Conservation (phyloP, 2,113 vertebrate species). For the Lichenostomus cassidix region DNA sequence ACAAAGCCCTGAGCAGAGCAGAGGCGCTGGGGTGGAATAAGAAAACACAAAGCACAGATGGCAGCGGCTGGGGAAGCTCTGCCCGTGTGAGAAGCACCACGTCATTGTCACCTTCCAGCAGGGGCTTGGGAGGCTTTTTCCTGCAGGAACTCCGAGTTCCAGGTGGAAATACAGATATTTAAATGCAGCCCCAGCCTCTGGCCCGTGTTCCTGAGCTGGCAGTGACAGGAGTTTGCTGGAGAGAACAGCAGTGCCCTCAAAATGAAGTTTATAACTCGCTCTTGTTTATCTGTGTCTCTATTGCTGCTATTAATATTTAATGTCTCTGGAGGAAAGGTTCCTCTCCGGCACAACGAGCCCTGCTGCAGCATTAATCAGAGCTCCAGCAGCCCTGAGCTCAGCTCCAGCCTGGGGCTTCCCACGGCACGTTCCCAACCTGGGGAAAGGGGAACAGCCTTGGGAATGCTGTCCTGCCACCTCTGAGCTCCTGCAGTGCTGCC, state of each 20-base stretch:
- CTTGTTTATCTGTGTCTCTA: conserved; percentile 67
- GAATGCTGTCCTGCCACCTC: not conserved
- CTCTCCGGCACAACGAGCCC: conserved; percentile 20
- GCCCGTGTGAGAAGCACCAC: accelerated
- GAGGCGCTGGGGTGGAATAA: not conserved
- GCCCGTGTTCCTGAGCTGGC: not conserved
- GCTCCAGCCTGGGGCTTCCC: not conserved
- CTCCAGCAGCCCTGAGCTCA: not conserved
- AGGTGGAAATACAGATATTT: not conserved
- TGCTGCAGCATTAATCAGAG: conserved; percentile 46
- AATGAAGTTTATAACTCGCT: conserved; percentile 57
- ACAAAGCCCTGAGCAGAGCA: not conserved
- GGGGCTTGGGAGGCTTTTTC: not conserved
- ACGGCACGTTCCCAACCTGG: not conserved
- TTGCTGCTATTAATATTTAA: conserved; percentile 73
- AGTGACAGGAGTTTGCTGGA: not conserved
- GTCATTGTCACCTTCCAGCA: not conserved
- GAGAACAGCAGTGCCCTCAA: conserved; percentile 22
- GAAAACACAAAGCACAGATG: not conserved
- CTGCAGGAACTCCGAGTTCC: not conserved
- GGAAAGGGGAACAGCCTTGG: not conserved
- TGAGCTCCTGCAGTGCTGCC: not conserved
- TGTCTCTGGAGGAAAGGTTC: conserved; percentile 48
- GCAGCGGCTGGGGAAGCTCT: not conserved
- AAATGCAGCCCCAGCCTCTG: not conserved